These are phyloP conservation scores for Oncopeltus fasciatus DNA, from an alignment of 1,140 invertebrate genomes.

Conservation along the genomic window DNA sequence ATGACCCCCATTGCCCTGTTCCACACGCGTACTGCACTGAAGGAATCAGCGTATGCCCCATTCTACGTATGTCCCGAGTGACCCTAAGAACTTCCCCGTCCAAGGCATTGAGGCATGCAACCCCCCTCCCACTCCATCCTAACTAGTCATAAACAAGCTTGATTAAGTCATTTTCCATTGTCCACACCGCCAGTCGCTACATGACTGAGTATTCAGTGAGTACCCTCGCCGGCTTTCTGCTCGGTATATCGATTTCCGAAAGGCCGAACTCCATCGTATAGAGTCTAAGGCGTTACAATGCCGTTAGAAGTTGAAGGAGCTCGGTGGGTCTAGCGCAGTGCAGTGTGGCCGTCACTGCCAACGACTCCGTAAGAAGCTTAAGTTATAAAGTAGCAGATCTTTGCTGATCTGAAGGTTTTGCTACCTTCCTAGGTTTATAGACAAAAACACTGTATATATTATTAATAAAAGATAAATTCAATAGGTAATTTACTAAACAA, in stretches of 20 bases:
- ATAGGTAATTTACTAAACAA: no score
- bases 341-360: not conserved
- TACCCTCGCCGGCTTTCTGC: constrained; percentile 33
- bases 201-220: constrained; percentile 73
- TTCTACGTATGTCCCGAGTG: constrained; percentile 54
- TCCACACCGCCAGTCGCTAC: constrained; percentile 82
- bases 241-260: constrained; percentile 39
- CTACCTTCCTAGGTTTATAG: no score
- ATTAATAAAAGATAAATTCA: no score
- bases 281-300: constrained; percentile 80
- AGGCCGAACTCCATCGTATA: constrained; percentile 59
- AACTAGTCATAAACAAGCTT: constrained; percentile 67
- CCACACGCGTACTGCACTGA: constrained; percentile 72
- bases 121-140: constrained; percentile 73
- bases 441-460: no score
- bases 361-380: no score
- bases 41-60: constrained; percentile 52
- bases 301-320: constrained; percentile 78
- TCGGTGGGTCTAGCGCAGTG: constrained; percentile 61
- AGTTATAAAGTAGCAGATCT: no score
- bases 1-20: constrained; percentile 69
- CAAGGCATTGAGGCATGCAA: constrained; percentile 70
- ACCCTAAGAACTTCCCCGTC: constrained; percentile 62
- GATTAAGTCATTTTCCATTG: constrained; percentile 79
- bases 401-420: no score